Evolutionary conservation across 2,888 invertebrate genomes (phyloP).

Genomic region (Zootermopsis nevadensis): DNA sequence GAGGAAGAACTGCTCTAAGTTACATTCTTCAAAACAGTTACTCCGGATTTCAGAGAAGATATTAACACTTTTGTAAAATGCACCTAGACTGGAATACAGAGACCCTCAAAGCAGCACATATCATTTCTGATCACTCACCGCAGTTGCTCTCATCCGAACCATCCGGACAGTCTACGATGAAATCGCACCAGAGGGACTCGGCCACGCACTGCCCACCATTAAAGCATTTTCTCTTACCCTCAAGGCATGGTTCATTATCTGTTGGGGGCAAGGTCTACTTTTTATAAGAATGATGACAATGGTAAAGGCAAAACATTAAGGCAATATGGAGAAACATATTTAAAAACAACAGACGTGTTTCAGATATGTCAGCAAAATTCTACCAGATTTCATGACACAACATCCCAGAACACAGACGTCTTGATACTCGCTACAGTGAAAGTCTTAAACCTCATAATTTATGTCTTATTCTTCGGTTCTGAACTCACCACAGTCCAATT

Average conservation of each 20-base stretch:
- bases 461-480: too few species aligned
- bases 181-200: conserved; percentile 62
- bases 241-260: conserved; percentile 58
- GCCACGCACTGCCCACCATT: conserved; percentile 63
- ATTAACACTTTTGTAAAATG: too few species aligned
- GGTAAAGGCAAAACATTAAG: neutral
- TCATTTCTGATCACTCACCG: conserved; percentile 57
- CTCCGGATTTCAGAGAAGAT: too few species aligned
- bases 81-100: too few species aligned
- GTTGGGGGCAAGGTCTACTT: conserved; percentile 33
- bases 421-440: too few species aligned
- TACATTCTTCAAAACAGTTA: too few species aligned
- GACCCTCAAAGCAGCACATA: neutral
- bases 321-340: neutral
- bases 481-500: conserved; percentile 61
- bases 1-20: too few species aligned
- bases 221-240: conserved; percentile 58
- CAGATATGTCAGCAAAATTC: too few species aligned
- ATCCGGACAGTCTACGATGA: conserved; percentile 62
- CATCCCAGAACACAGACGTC: too few species aligned
- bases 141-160: conserved; percentile 63
- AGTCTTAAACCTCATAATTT: too few species aligned
- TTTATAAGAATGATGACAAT: neutral
- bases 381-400: too few species aligned
- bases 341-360: too few species aligned